Evolutionary conservation across 1,140 invertebrate genomes (phyloP).

Genomic region (Drosophila arizonae): DNA sequence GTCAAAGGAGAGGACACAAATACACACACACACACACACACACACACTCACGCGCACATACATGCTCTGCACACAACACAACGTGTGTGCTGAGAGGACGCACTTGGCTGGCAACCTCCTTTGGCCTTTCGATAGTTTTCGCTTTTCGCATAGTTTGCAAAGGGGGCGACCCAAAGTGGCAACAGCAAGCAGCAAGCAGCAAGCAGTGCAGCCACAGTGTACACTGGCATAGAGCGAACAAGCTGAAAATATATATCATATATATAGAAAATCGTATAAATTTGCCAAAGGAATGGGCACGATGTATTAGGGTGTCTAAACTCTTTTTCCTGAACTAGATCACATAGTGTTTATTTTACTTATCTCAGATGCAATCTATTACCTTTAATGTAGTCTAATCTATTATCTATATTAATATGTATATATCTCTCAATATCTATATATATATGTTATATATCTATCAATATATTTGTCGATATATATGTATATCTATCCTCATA

Average conservation of each 20-base stretch:
- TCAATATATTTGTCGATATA: neutral
- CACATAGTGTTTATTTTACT: too few species aligned
- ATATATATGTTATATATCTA: too few species aligned
- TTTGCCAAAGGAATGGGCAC: too few species aligned
- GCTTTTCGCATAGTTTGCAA: conserved; percentile 55
- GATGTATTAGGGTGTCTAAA: too few species aligned
- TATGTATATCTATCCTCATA: too few species aligned
- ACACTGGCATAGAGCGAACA: conserved; percentile 14
- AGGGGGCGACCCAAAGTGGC: neutral
- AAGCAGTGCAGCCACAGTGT: conserved; percentile 9
- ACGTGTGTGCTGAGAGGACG: conserved; percentile 14
- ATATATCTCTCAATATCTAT: too few species aligned
- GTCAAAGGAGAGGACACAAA: conserved; percentile 54
- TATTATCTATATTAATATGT: too few species aligned
- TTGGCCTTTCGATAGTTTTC: conserved; percentile 67
- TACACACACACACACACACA: conserved; percentile 30
- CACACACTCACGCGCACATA: neutral
- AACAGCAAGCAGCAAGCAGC: conserved; percentile 6
- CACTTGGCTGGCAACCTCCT: conserved; percentile 40
- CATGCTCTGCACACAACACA: neutral
- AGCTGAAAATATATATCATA: neutral
- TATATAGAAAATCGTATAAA: too few species aligned
- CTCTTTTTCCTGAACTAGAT: too few species aligned
- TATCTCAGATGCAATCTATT: too few species aligned
- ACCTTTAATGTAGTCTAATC: too few species aligned